A percentile compares a stretch with the other conserved stretches of the same genome.
Conservation (phyloP, 2,113 vertebrate species). For the Brachyhypopomus gauderio region DNA sequence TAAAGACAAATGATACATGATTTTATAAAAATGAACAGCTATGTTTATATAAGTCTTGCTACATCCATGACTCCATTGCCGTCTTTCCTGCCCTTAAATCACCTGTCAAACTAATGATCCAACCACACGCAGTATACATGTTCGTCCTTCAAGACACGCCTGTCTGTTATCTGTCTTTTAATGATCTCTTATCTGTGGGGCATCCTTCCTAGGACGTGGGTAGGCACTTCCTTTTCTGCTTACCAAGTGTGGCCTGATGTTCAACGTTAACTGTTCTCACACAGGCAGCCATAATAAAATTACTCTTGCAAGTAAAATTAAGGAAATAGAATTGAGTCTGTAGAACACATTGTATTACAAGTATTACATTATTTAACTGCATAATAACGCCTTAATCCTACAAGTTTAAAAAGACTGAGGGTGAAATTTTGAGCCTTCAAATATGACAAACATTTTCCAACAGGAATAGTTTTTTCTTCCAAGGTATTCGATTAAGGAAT, state of each 20-base stretch:
- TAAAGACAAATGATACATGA: too few relatives aligned
- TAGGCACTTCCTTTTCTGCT: background rate
- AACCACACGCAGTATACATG: slow-evolving; percentile 23
- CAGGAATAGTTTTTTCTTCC: slow-evolving; percentile 8
- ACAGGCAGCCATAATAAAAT: slow-evolving; percentile 10
- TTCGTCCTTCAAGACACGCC: background rate
- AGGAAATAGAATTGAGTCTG: background rate
- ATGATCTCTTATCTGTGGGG: slow-evolving; percentile 33
- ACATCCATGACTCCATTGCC: background rate
- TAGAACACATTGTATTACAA: too few relatives aligned
- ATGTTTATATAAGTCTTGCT: too few relatives aligned
- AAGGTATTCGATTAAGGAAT: slow-evolving; percentile 10
- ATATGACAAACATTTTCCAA: background rate
- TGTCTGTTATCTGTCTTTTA: slow-evolving; percentile 40
- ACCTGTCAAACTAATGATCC: background rate
- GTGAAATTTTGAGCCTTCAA: background rate
- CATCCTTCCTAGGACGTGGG: background rate
- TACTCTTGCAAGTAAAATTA: too few relatives aligned
- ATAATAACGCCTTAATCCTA: background rate
- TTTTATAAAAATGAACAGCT: too few relatives aligned
- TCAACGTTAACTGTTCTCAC: slow-evolving; percentile 37
- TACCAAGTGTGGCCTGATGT: slow-evolving; percentile 41
- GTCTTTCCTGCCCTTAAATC: slow-evolving; percentile 34
- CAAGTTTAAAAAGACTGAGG: background rate
- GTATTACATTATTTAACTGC: slow-evolving; percentile 5